Evolutionary conservation across 2,888 invertebrate species (phyloP), one percentile per base, ranked within the genome.

Genomic region (Catotricha subobsoleta): DNA sequence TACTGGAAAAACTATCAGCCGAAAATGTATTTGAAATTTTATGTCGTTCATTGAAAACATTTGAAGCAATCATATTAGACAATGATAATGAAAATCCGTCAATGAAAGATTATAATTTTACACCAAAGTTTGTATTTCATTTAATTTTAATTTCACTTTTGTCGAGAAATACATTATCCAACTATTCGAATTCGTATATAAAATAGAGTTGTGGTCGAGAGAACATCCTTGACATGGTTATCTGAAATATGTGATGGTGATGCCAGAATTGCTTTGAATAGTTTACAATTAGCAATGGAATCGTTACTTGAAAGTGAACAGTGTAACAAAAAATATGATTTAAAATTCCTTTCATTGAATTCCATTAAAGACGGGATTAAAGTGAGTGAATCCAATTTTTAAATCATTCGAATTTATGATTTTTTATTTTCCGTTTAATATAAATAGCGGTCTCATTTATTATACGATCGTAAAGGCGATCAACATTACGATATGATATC

Each of bases 401-500:
- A 12, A 9, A 27, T 41, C 27, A 12, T 30, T 39, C 10, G 20
- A 13, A 15, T 31, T 38, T 45, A 34, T 36, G 43, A 41, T 47
- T 49, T 21, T 36, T 21, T 20, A 7, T 18, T 9, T 21, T 19
- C 9, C 8, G 16, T 8, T 38, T 28, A 9, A 16, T 12, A 20
- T 20, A 20, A n/a, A 42, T 56, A 79, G 71, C 73, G 79, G 50
- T 75, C 80, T 1, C 83, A 84, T 54, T 67, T 82, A 56, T 54
- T 82, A 28, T 86, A 84, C 57, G 84, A 86, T 55, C 69, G 71
- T 42, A 69, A 72, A 56, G 84, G 86, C 8, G 84, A 86, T 39
- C 80, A 84, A 53, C 84, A 86, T 59, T 86, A 83, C 58, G 80
- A 84, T 56, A 72, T 74, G 29, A 76, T 82, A 50, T 86, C 84